These are phyloP conservation scores for Varecia variegata DNA, from an alignment of 2,797 vertebrate genomes.

Conservation along the genomic window DNA sequence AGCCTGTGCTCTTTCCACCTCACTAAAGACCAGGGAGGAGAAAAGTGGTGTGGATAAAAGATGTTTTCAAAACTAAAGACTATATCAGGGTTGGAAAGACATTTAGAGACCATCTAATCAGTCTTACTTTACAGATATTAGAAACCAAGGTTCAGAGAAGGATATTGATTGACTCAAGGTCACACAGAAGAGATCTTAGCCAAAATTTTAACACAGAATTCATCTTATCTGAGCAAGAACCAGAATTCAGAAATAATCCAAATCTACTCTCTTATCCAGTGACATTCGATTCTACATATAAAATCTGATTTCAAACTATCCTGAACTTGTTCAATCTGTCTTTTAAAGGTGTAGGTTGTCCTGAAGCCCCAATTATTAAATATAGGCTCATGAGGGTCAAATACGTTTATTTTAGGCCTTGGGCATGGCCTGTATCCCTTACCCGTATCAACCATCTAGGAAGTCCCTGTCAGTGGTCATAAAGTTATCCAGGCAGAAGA, in stretches of 20 bases:
- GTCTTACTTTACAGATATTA: neutral
- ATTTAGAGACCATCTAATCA: neutral
- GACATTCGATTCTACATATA: neutral
- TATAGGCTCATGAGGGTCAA: neutral
- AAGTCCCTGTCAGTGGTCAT: neutral
- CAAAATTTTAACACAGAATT: neutral
- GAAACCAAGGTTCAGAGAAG: neutral
- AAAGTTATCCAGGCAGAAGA: neutral
- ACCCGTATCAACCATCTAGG: neutral
- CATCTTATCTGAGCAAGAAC: neutral
- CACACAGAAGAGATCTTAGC: neutral
- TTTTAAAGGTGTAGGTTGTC: neutral
- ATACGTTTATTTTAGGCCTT: neutral
- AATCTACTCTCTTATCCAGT: neutral
- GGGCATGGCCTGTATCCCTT: neutral
- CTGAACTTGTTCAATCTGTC: neutral
- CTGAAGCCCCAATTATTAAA: neutral
- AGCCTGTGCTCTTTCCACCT: neutral
- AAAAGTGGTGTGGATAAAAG: neutral
- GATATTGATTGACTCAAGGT: neutral
- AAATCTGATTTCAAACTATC: neutral
- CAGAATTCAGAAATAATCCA: neutral
- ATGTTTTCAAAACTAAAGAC: neutral
- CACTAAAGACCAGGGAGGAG: neutral
- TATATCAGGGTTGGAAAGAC: neutral